Base-by-base conservation (phyloP, 2,113 vertebrate genomes). In the Choloepus hoffmanni region DNA sequence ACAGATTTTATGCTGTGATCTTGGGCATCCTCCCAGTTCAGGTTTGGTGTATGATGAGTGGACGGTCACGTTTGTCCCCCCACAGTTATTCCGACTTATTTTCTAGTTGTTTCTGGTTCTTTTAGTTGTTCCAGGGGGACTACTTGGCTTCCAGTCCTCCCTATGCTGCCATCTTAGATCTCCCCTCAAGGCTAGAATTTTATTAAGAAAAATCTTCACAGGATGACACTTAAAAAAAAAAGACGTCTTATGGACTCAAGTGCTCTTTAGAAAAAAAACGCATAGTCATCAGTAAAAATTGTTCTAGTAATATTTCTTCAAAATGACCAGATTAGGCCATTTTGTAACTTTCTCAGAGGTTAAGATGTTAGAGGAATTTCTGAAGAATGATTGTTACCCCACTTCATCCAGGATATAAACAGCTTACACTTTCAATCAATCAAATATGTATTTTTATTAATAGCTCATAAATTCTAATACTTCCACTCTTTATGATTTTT, bases 371-470 rank as follows among this genome's bases (percentile, higher is more conserved):
- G 9, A 81, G 33, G 8, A 48, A 60, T 95, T 89, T 36, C 62
- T 68, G 6, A 90, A 81, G 40, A 95, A 92, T 82, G 18, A 93
- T 78, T 78, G 28, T 68, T 83, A 74, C 28, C 18, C 23, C 36
- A 79, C 74, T 84, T 95, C 45, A 72, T 53, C 65, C 48, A 81
- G 65, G 26, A 58, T 97, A 82, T 36, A 96, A 90, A 26, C 68
- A 95, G 36, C 18, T 92, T 76, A 85, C 2, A 45, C 68, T 68
- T 92, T 94, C 55, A 94, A 43, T 92, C 53, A 78, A 9, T 55
- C 26, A 76, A 36, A 84, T 48, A 60, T 21, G 62, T 11, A 40
- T 19, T 81, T 90, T 88, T 91, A 63, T 77, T 95, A 92, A 87
- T 50, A 92, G 77, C 15, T 81, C 36, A 68, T 62, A 36, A 55